phyloP scores from a whole-genome alignment of 2,113 vertebrate species.

The Motacilla alba region DNA sequence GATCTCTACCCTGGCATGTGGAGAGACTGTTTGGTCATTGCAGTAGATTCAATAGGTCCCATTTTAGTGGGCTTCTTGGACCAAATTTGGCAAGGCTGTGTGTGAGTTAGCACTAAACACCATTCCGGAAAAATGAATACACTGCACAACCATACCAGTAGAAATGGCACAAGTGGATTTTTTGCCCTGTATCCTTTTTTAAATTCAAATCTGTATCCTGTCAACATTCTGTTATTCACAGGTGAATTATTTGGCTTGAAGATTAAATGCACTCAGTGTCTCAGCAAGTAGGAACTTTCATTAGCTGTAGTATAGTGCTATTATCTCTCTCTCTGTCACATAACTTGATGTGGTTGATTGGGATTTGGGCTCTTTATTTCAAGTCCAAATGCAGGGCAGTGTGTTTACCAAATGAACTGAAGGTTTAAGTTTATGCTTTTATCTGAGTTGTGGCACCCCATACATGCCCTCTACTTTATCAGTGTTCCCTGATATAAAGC shows the following conservation, averaged over 20 bases:
- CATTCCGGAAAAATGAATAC: neutral
- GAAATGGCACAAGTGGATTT: neutral
- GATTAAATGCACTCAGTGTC: neutral
- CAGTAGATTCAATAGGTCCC: neutral
- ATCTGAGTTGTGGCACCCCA: neutral
- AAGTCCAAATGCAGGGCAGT: neutral
- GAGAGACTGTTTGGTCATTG: neutral
- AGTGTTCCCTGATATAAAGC: neutral
- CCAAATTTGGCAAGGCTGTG: neutral
- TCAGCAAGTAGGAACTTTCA: neutral
- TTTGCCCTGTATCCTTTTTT: neutral
- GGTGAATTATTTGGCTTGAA: neutral
- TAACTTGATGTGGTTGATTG: fast-evolving
- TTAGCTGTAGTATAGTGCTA: neutral
- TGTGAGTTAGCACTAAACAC: neutral
- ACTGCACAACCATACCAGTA: neutral
- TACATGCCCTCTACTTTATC: neutral
- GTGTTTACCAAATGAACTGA: neutral
- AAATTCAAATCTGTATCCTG: neutral
- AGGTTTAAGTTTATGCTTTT: neutral
- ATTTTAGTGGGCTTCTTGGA: neutral
- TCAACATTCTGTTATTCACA: neutral
- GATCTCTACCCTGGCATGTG: neutral
- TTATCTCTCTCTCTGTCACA: neutral
- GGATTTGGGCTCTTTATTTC: neutral